Base-by-base conservation (phyloP, 2,888 invertebrate species). In the Drosophila kuntzei region DNA sequence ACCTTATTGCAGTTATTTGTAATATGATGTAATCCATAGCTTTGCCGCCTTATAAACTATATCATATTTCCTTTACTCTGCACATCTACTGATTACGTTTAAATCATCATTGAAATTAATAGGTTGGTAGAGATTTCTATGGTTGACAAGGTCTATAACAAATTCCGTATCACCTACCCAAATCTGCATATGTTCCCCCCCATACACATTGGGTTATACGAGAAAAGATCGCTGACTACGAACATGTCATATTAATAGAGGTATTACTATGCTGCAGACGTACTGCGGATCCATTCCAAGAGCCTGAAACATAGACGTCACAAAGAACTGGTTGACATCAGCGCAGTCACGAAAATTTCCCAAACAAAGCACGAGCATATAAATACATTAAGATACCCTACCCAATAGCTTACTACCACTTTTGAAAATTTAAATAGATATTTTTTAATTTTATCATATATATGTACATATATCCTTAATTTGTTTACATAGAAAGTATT, bases 271-370 rank as follows among this genome's bases (percentile, higher is more conserved):
- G 59, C 73, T 44, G 34, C 18, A 25, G 37, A 36, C 53, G 65
- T 53, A 22, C 47, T 0, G 4, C n/a, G 49, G 39, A 50, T 63
- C 29, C 37, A 64, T 43, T 34, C 50, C 58, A 50, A 36, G 18
- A 43, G 51, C 4, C 32, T 39, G 11, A n/a, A 14, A 12, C 34
- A 16, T 12, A 18, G 43, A 61, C 77, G 72, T 73, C 72, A 77
- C 59, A 59, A 39, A 76, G 73, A 64, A 73, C 43, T 8, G 32
- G 72, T 55, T 77, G 78, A 73, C 78, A 65, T 73, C 77, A 73
- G 77, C 72, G n/a, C 37, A 44, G 7, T 9, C 25, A 3, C 14
- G 16, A 59, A 44, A 34, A 18, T 53, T 41, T n/a, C 41, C 39
- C 18, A 41, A 53, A 16, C 18, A 16, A 27, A 39, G 29, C 39